phyloP scores from a whole-genome alignment of 1,140 invertebrate species.

The Campoletis sonorensis region DNA sequence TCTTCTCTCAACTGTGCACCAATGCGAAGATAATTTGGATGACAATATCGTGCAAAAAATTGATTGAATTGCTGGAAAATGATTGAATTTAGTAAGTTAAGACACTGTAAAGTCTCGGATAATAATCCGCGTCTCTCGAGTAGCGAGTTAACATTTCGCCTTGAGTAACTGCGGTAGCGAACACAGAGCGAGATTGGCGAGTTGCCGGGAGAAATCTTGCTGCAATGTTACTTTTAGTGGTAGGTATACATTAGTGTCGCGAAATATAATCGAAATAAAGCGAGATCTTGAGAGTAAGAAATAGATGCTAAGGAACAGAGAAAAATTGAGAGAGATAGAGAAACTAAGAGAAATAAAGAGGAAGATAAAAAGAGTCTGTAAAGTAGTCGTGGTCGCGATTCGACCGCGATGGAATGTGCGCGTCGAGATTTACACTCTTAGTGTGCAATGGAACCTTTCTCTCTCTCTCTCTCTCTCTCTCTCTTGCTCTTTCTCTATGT shows the following conservation, averaged over 20 bases:
- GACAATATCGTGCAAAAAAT: neutral
- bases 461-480: slow-evolving; percentile 15
- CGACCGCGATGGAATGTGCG: slow-evolving; percentile 43
- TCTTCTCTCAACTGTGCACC: neutral
- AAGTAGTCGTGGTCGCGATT: slow-evolving; percentile 26
- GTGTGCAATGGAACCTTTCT: neutral
- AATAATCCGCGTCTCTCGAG: slow-evolving; percentile 21
- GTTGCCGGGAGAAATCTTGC: neutral
- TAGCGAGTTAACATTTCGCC: slow-evolving; percentile 31
- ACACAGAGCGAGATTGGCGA: slow-evolving; percentile 25
- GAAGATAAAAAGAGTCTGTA: slow-evolving; percentile 14
- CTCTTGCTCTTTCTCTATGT: neutral
- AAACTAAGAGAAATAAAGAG: slow-evolving; percentile 29
- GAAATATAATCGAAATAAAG: slow-evolving; percentile 36
- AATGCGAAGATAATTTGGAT: neutral
- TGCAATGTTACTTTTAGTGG: slow-evolving; percentile 41
- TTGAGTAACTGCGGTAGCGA: slow-evolving; percentile 40
- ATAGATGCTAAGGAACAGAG: slow-evolving; percentile 36
- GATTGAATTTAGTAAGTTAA: slow-evolving; percentile 4
- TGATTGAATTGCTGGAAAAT: neutral
- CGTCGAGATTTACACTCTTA: slow-evolving; percentile 25
- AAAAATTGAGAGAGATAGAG: neutral
- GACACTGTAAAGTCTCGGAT: neutral
- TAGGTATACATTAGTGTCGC: slow-evolving; percentile 42
- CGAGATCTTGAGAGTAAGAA: slow-evolving; percentile 15